Evolutionary conservation across 2,113 vertebrate species (phyloP).

Genomic region (Euleptes europaea): DNA sequence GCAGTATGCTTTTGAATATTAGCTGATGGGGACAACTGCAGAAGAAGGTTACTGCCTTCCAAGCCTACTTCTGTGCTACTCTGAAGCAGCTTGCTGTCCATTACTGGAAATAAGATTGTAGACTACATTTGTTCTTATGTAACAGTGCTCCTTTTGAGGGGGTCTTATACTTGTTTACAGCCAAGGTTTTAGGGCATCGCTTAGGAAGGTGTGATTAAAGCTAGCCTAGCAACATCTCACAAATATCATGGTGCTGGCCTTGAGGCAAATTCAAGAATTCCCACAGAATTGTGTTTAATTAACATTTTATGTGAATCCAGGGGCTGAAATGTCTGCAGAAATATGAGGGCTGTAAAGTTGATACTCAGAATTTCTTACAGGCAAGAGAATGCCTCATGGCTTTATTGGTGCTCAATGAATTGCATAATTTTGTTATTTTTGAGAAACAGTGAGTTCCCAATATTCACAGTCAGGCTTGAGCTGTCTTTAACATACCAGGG

Average conservation of each 20-base stretch:
- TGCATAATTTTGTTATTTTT: not conserved
- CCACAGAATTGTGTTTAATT: not conserved
- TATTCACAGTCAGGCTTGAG: constrained; percentile 36
- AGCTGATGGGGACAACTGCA: too few species aligned
- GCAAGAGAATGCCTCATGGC: not conserved
- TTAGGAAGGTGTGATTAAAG: not conserved
- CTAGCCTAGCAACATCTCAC: not conserved
- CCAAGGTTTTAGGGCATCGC: not conserved
- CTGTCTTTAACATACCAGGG: constrained; percentile 37
- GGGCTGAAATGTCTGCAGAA: not conserved
- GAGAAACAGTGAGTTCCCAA: not conserved
- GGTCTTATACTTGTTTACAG: too few species aligned
- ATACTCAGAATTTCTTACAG: not conserved
- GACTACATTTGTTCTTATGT: too few species aligned
- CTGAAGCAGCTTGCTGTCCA: too few species aligned
- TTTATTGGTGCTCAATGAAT: not conserved
- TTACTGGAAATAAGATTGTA: too few species aligned
- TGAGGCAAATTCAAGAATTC: not conserved
- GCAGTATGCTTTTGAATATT: too few species aligned
- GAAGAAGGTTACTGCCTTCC: too few species aligned
- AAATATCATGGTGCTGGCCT: not conserved
- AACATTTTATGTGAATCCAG: not conserved
- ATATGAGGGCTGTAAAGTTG: not conserved
- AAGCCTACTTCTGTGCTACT: too few species aligned
- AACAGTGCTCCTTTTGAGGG: too few species aligned